phyloP scores from a whole-genome alignment of 1,140 invertebrate genomes.

The Drosophila pruinosa region DNA sequence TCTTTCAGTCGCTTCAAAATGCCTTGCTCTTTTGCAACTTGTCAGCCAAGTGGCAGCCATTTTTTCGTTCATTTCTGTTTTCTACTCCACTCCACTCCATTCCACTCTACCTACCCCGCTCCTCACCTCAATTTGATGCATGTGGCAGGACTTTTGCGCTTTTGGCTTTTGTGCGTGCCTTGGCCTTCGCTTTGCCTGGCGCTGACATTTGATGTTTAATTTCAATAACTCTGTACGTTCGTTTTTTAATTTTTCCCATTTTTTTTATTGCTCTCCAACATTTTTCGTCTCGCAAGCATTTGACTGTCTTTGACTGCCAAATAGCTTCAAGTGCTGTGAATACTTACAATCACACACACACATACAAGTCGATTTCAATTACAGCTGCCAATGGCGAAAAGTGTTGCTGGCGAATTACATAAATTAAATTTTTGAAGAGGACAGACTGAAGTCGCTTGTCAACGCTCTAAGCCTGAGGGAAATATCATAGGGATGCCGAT shows the following conservation, averaged over 20 bases:
- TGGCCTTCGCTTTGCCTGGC: conserved; percentile 56
- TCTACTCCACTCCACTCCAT: neutral
- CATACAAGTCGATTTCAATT: conserved; percentile 56
- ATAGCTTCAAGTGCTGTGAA: conserved; percentile 52
- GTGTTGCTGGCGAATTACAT: conserved; percentile 60
- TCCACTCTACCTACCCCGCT: neutral
- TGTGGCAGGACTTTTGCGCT: conserved; percentile 67
- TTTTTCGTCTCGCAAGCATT: conserved; percentile 15
- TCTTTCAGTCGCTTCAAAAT: conserved; percentile 28
- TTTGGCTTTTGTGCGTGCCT: conserved; percentile 72
- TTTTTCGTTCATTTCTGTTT: conserved; percentile 6
- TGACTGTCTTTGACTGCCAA: conserved; percentile 63
- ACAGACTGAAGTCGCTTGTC: conserved; percentile 10
- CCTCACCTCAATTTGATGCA: conserved; percentile 29
- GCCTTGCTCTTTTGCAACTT: conserved; percentile 74
- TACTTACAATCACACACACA: neutral
- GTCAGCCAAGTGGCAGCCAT: conserved; percentile 63
- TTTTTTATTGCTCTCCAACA: neutral
- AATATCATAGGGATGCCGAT: neutral
- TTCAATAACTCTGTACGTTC: conserved; percentile 70
- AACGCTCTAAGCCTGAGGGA: neutral
- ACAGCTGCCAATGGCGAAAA: conserved; percentile 72
- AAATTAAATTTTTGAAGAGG: conserved; percentile 45
- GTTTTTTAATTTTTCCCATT: conserved; percentile 49
- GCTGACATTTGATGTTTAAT: conserved; percentile 76